These are phyloP conservation scores for Amphiprion ocellaris DNA, from an alignment of 2,113 vertebrate genomes.

Conservation along the genomic window DNA sequence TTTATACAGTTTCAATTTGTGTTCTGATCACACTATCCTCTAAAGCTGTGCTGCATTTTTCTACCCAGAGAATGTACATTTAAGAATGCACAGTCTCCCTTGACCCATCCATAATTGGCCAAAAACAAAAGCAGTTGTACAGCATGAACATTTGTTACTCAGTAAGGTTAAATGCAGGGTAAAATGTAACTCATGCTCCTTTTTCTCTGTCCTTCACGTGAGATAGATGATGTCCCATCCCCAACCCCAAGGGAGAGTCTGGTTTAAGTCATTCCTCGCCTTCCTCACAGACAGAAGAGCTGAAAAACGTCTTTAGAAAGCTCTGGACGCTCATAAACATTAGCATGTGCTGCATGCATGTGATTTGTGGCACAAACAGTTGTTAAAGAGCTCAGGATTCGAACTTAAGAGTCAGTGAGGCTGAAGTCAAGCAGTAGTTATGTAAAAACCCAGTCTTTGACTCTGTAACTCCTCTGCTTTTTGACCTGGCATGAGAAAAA, in stretches of 20 bases:
- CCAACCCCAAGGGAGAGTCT: neutral
- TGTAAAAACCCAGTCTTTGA: constrained; percentile 19
- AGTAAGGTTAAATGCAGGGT: neutral
- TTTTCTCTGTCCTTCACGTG: neutral
- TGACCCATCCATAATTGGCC: no score
- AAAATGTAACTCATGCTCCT: neutral
- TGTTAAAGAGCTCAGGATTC: constrained; percentile 15
- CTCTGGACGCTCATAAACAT: constrained; percentile 47
- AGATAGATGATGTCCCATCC: constrained; percentile 3
- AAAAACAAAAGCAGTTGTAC: no score
- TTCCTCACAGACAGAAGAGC: neutral
- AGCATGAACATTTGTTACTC: no score
- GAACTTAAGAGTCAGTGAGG: neutral
- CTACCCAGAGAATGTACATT: no score
- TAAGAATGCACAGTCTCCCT: no score
- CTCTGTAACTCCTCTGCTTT: neutral
- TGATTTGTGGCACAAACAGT: constrained; percentile 43
- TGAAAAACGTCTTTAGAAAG: constrained; percentile 22
- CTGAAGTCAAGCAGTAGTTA: constrained; percentile 8
- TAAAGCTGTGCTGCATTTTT: no score
- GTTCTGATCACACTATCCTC: neutral
- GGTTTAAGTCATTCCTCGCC: constrained; percentile 34
- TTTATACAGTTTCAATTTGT: neutral
- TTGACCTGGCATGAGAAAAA: constrained; percentile 28
- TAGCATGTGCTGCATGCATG: neutral